Evolutionary conservation across 2,113 vertebrate genomes (phyloP), one percentile per base, ranked within the genome.

Genomic region (Cyrtonyx montezumae): DNA sequence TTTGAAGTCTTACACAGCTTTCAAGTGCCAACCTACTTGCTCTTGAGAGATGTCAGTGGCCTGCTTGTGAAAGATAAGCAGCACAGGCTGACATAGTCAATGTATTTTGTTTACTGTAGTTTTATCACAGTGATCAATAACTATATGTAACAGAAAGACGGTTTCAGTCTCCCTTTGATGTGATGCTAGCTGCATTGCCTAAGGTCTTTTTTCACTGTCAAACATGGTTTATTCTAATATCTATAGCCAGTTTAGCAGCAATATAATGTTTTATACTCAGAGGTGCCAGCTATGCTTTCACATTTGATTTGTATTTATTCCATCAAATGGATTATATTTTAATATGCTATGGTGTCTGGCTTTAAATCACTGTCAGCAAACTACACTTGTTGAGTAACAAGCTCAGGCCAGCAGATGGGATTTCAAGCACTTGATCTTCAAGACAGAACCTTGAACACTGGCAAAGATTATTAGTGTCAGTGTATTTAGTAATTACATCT

Each of bases 71-170:
- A 88, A 96, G 93, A 96, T 81, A 97, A 97, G 69, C 32, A 80
- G 77, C 79, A 77, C 85, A 96, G 76, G 76, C 90, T 93, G 91
- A 96, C 18, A 20, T 56, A 86, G 34, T 91, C 83, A 85, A 46
- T 93, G 37, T n/a, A 96, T 79, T 95, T 95, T 96, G 78, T 96
- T 97, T 91, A 90, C 90, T 94, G 80, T 96, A 93, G 87, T 97
- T 96, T 94, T 89, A 28, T 74, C 61, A 94, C 69, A 65, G 59
- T 93, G 92, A 97, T 97, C 96, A 96, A 96, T 96, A 96, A 82
- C 90, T 36, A 82, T 42, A 69, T 46, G 84, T 87, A 95, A 93
- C 69, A 61, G 84, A 97, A 97, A 96, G 82, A 93, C 73, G 61
- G 62, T 94, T 96, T 97, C 84, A 94, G 94, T 97, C 68, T 94